A percentile compares a stretch with the other conserved stretches of the same genome.
These are phyloP conservation scores for Leucophora obtusa DNA, from an alignment of 2,888 invertebrate species.

Conservation along the genomic window DNA sequence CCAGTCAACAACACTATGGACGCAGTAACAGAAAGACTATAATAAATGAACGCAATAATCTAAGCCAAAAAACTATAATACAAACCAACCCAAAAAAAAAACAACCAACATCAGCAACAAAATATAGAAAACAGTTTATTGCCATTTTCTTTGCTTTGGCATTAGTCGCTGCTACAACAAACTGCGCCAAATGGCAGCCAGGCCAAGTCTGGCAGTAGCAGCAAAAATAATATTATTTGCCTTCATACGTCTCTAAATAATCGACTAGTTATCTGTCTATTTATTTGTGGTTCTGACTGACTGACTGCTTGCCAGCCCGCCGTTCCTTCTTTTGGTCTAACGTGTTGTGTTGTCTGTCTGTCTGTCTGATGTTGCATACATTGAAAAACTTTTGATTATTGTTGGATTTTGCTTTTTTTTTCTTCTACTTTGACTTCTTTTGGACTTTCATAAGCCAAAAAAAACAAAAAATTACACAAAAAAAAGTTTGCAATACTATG, in stretches of 20 bases:
- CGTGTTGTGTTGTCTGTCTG: not conserved
- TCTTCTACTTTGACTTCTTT: constrained; percentile 25
- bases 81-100: constrained; percentile 4
- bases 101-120: constrained; percentile 18
- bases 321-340: no score
- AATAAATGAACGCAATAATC: constrained; percentile 34
- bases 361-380: constrained; percentile 16
- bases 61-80: constrained; percentile 32
- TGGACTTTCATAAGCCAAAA: constrained; percentile 1
- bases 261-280: constrained; percentile 22
- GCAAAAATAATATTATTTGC: constrained; percentile 17
- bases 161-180: constrained; percentile 34
- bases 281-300: not conserved
- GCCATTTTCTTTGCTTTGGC: constrained; percentile 52
- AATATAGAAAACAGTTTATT: constrained; percentile 39
- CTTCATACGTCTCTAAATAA: constrained; percentile 16
- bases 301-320: not conserved
- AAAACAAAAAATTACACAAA: not conserved
- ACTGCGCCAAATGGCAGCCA: constrained; percentile 8
- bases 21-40: constrained; percentile 14
- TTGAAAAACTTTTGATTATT: constrained; percentile 38
- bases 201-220: not conserved
- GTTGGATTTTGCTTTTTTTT: constrained; percentile 37
- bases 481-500: constrained; percentile 26
- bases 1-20: constrained; percentile 4